Evolutionary conservation across 2,888 invertebrate species (phyloP).

Genomic region (Eulithis testata): DNA sequence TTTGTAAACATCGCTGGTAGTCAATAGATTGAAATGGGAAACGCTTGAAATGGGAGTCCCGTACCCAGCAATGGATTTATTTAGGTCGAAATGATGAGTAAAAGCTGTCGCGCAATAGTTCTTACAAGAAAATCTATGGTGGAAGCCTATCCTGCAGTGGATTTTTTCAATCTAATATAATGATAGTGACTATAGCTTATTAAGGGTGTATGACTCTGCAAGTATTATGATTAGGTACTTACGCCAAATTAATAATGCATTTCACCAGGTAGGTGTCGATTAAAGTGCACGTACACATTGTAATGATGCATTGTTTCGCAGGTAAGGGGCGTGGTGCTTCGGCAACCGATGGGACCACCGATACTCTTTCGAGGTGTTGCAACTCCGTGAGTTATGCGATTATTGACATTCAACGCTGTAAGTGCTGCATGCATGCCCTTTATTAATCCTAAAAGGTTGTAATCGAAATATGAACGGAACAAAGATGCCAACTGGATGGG

Average conservation of each 20-base stretch:
- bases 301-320: conserved; percentile 82
- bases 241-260: conserved; percentile 26
- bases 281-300: conserved; percentile 65
- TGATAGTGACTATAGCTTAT: too few species aligned
- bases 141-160: too few species aligned
- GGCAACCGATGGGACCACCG: conserved; percentile 65
- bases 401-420: conserved; percentile 55
- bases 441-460: conserved; percentile 44
- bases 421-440: conserved; percentile 36
- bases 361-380: conserved; percentile 68
- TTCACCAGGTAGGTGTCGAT: conserved; percentile 57
- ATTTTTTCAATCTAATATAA: too few species aligned
- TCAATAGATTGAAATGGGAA: too few species aligned
- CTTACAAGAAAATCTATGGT: too few species aligned
- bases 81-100: too few species aligned
- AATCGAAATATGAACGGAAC: conserved; percentile 26
- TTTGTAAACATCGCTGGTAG: too few species aligned
- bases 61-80: too few species aligned
- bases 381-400: conserved; percentile 67
- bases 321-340: conserved; percentile 74
- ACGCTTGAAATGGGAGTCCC: too few species aligned
- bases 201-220: too few species aligned
- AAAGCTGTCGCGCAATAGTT: too few species aligned
- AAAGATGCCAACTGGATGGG: conserved; percentile 11
- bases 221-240: neutral